phyloP scores from a whole-genome alignment of 2,888 invertebrate species.

The Cataglyphis livida region DNA sequence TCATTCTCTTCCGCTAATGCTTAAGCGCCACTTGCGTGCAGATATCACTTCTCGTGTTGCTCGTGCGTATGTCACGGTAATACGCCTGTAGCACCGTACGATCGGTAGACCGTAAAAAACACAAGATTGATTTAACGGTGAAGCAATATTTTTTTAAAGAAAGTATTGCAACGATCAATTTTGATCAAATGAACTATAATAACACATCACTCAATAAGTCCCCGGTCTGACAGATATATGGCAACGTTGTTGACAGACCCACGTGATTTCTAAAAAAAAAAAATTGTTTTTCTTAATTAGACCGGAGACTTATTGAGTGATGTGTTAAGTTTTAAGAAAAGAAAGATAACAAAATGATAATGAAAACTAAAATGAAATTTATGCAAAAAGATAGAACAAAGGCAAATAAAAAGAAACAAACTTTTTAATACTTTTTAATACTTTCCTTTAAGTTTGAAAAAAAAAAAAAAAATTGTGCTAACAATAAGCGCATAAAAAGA shows the following conservation, averaged over 20 bases:
- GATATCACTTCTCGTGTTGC: not conserved
- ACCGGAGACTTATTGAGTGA: too few relatives aligned
- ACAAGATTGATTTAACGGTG: not conserved
- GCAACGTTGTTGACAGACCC: too few relatives aligned
- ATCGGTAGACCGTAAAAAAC: conserved; percentile 68
- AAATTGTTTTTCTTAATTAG: too few relatives aligned
- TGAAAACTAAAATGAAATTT: not conserved
- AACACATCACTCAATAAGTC: not conserved
- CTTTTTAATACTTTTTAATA: not conserved
- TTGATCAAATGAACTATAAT: conserved; percentile 1
- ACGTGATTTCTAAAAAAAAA: too few relatives aligned
- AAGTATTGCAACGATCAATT: not conserved
- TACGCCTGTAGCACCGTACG: conserved; percentile 53
- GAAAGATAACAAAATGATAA: not conserved
- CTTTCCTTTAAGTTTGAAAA: not conserved
- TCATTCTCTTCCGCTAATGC: conserved; percentile 56
- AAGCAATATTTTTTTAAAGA: not conserved
- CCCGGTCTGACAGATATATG: too few relatives aligned
- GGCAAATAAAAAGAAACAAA: not conserved
- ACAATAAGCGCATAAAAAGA: not conserved
- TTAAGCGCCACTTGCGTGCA: conserved; percentile 50
- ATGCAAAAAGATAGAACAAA: not conserved
- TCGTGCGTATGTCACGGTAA: not conserved
- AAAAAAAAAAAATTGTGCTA: not conserved
- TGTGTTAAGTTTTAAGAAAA: not conserved